Percentiles rank a stretch among this genome's conserved stretches.
phyloP scores from a whole-genome alignment of 2,113 vertebrate genomes.

The Saiga tatarica region DNA sequence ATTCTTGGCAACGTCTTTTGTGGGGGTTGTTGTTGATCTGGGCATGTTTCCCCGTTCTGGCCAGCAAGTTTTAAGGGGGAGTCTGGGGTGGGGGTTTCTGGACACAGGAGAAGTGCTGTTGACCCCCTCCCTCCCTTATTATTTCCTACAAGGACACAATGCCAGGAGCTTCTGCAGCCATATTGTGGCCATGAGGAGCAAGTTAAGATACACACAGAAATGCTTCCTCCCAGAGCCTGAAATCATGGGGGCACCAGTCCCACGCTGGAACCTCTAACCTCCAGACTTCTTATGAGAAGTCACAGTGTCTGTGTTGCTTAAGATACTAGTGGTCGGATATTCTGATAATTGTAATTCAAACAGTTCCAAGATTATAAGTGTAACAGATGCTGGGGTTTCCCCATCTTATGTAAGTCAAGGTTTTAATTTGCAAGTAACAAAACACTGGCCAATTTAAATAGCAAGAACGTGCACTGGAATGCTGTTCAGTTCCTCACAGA shows the following conservation, averaged over 20 bases:
- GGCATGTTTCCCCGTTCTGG: slow-evolving; percentile 55
- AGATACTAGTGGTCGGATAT: background rate
- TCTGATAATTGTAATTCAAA: background rate
- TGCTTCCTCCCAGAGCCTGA: background rate
- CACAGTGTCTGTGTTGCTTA: background rate
- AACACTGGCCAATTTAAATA: background rate
- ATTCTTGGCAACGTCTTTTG: slow-evolving; percentile 30
- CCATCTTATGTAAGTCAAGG: background rate
- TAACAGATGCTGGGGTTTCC: background rate
- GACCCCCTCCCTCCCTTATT: background rate
- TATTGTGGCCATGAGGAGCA: slow-evolving; percentile 61
- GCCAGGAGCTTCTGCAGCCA: slow-evolving; percentile 66
- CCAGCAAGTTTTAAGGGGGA: slow-evolving; percentile 6
- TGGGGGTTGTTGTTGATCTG: slow-evolving; percentile 8
- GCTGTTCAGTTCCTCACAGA: background rate
- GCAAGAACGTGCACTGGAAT: background rate
- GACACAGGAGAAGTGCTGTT: background rate
- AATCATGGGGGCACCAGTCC: background rate
- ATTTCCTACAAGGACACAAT: background rate
- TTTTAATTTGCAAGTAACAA: slow-evolving; percentile 21
- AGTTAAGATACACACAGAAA: background rate
- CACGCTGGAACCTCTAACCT: background rate
- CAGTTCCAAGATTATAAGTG: background rate
- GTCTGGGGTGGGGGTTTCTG: slow-evolving; percentile 18
- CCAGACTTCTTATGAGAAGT: background rate